Evolutionary conservation across 1,140 invertebrate genomes (phyloP).

Genomic region (Apocrypta bakeri): DNA sequence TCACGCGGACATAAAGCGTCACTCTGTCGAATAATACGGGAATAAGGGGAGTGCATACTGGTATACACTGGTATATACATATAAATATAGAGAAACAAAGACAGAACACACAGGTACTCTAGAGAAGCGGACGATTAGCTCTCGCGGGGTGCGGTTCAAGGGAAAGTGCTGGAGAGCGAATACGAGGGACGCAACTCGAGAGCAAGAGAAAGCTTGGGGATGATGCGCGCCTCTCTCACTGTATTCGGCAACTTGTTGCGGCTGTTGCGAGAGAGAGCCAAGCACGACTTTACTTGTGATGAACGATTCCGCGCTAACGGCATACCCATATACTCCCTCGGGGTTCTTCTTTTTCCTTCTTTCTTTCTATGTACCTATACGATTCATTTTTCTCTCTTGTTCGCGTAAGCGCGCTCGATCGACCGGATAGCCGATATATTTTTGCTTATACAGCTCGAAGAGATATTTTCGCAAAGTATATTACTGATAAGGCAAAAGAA

Average conservation of each 20-base stretch:
- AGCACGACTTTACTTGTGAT: slow-evolving; percentile 12
- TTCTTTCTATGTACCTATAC: too few species aligned
- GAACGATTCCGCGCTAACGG: slow-evolving; percentile 34
- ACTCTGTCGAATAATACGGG: neutral
- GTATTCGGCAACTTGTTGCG: slow-evolving; percentile 62
- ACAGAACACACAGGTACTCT: neutral
- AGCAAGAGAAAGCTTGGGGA: neutral
- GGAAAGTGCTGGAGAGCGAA: neutral
- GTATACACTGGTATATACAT: too few species aligned
- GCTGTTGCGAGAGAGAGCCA: slow-evolving; percentile 28
- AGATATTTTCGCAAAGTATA: too few species aligned
- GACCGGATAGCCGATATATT: too few species aligned
- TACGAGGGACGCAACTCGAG: neutral
- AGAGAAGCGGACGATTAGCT: neutral
- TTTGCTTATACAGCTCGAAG: too few species aligned
- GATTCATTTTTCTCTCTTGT: neutral
- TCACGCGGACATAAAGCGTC: neutral
- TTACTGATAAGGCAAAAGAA: too few species aligned
- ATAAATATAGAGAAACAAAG: too few species aligned
- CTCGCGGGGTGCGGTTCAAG: neutral
- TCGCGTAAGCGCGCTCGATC: too few species aligned
- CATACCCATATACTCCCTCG: slow-evolving; percentile 23
- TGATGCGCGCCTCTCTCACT: slow-evolving; percentile 5
- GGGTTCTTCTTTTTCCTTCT: too few species aligned
- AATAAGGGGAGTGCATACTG: too few species aligned